These are phyloP conservation scores for Hepsetus odoe DNA, from an alignment of 2,113 vertebrate genomes.

Conservation along the genomic window DNA sequence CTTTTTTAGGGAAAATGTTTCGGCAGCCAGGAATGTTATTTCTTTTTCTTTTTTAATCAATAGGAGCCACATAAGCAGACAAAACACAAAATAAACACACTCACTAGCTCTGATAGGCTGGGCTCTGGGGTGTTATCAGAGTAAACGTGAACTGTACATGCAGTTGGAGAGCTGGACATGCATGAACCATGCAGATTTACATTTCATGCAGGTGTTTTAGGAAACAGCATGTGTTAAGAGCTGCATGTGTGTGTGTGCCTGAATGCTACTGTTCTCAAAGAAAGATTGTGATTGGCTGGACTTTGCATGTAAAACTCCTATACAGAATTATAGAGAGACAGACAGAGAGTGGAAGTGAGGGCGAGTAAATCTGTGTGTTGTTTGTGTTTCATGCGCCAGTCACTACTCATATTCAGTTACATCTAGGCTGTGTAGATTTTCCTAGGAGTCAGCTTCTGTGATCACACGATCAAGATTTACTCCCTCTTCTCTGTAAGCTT, in stretches of 20 bases:
- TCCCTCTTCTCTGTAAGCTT: constrained; percentile 10
- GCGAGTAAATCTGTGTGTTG: not conserved
- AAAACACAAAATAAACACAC: not conserved
- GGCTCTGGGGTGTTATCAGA: constrained; percentile 11
- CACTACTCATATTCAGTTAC: constrained; percentile 45
- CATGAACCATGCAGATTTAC: not conserved
- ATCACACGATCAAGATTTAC: constrained; percentile 23
- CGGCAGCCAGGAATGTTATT: constrained; percentile 28
- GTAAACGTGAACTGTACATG: not conserved
- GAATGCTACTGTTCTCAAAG: not conserved
- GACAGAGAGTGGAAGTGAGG: too few relatives aligned
- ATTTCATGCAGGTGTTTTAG: not conserved
- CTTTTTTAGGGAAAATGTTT: too few relatives aligned
- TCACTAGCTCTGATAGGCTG: constrained; percentile 44
- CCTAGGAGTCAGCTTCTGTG: constrained; percentile 39
- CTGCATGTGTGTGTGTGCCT: not conserved
- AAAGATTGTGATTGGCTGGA: not conserved
- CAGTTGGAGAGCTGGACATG: not conserved
- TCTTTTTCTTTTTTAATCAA: constrained; percentile 17
- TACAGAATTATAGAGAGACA: too few relatives aligned
- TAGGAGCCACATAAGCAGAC: constrained; percentile 7
- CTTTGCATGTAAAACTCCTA: not conserved
- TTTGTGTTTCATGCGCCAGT: not conserved
- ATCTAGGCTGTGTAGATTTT: constrained; percentile 54
- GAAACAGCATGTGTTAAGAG: too few relatives aligned